phyloP scores from a whole-genome alignment of 2,797 vertebrate genomes.

The Carcharodon carcharias region DNA sequence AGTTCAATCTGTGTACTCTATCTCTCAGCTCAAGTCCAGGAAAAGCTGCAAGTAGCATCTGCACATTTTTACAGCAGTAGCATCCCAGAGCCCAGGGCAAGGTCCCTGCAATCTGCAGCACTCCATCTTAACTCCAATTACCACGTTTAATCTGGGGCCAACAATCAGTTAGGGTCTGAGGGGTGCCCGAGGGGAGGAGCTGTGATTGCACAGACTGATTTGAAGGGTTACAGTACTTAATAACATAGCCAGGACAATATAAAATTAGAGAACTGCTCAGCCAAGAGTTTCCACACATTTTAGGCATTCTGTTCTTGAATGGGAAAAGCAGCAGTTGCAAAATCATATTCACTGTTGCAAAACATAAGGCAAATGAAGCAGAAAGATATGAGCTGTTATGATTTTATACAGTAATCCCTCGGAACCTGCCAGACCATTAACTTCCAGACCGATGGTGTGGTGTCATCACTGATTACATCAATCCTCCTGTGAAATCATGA shows the following conservation, averaged over 20 bases:
- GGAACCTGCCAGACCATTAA: not conserved
- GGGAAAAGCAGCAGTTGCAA: not conserved
- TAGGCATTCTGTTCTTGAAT: not conserved
- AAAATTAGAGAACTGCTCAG: constrained; percentile 26
- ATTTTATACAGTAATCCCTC: not conserved
- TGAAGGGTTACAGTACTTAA: constrained; percentile 31
- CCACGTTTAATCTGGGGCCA: constrained; percentile 37
- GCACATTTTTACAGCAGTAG: constrained; percentile 34
- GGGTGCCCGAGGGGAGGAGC: constrained; percentile 32
- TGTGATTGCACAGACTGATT: constrained; percentile 28
- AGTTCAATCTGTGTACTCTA: constrained; percentile 38
- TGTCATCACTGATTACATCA: not conserved
- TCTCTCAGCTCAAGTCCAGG: constrained; percentile 25
- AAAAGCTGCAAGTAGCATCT: constrained; percentile 34
- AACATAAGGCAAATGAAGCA: not conserved
- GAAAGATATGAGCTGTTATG: not conserved
- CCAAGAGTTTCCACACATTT: not conserved
- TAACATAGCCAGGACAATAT: not conserved
- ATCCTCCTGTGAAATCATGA: not conserved
- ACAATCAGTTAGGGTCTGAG: constrained; percentile 36
- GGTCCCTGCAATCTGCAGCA: constrained; percentile 35
- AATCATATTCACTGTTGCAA: not conserved
- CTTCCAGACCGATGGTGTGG: not conserved
- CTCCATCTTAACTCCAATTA: constrained; percentile 38
- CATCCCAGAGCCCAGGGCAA: constrained; percentile 36